Base-by-base conservation (phyloP, 1,140 invertebrate genomes). In the Drosophila paulistorum region DNA sequence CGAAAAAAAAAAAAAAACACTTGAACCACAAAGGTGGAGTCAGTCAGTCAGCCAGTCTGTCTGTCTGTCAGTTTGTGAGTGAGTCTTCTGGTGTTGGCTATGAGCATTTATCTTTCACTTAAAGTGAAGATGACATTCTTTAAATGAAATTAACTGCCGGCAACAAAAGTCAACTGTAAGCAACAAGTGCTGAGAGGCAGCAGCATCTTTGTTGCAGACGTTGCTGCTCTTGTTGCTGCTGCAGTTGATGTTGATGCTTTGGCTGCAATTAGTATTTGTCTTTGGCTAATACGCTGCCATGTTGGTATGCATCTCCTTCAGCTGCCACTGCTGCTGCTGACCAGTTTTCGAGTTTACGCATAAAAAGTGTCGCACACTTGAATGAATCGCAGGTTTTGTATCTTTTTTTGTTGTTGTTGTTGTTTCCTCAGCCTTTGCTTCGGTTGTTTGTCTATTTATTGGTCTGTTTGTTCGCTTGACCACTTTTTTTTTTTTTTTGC, bases 121-220 rank as follows among this genome's bases (percentile, higher is more conserved):
- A 91, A 91, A 91, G 89, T 91, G 90, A 91, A 91, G 90, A 91
- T 91, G 90, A 90, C 90, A 91, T 91, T 91, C 90, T 91, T 91
- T 87, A 86, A 91, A 91, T 91, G 90, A 91, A 91, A 91, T 91
- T 91, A 91, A 89, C 85, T 90, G 86, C 75, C 79, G 76, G 73
- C 85, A 87, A 83, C 81, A 87, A 89, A 78, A 71, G 64, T 84
- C 63, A 68, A 68, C 51, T 65, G 48, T 37, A 67, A 69, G 33
- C 51, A 63, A 41, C 55, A 67, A 71, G 33, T 68, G 65, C 62
- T 76, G 79, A 48, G 67, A 41, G 70, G 64, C 17, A 57, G 79
- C 64, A 60, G 54, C 45, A 23, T 48, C 45, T 48, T 48, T 64
- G 71, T 59, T 72, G 57, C 58, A 72, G 67, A 37, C 65, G 70